A percentile compares a stretch with the other conserved stretches of the same genome.
Conservation (phyloP, 2,888 invertebrate genomes). For the Hesperia comma region DNA sequence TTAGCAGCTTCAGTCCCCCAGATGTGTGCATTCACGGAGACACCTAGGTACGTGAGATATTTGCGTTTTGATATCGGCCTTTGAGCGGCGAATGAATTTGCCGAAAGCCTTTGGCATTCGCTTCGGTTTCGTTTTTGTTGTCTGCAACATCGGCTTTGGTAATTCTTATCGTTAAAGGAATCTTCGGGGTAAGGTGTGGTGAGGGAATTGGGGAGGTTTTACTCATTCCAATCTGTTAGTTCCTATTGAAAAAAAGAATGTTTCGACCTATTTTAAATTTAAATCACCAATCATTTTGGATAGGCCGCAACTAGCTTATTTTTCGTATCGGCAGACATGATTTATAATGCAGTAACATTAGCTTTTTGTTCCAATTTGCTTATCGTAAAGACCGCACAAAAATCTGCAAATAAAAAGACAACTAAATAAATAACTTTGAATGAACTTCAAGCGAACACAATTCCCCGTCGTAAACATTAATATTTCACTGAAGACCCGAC, state of each 20-base stretch:
- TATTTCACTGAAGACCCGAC: conserved; percentile 1
- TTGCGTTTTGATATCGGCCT: conserved; percentile 71
- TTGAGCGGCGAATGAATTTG: conserved; percentile 56
- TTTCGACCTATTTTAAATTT: too few relatives aligned
- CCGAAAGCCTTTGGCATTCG: conserved; percentile 44
- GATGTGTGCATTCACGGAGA: conserved; percentile 74
- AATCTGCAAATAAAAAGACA: too few relatives aligned
- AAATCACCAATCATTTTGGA: too few relatives aligned
- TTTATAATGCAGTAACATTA: too few relatives aligned
- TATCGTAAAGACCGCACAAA: too few relatives aligned
- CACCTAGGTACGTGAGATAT: conserved; percentile 69
- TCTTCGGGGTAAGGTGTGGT: conserved; percentile 25
- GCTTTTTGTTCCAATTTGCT: too few relatives aligned
- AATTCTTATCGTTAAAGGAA: conserved; percentile 34
- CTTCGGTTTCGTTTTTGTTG: conserved; percentile 34
- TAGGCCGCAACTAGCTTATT: too few relatives aligned
- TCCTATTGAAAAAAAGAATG: background rate
- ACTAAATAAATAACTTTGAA: background rate
- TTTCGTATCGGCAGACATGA: too few relatives aligned
- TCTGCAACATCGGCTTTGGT: conserved; percentile 21
- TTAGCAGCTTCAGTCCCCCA: conserved; percentile 70
- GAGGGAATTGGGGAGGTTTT: conserved; percentile 21
- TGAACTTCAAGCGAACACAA: background rate
- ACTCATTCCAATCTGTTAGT: conserved; percentile 9
- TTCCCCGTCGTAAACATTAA: background rate